Evolutionary conservation across 2,888 invertebrate species (phyloP), one percentile per base, ranked within the genome.

Genomic region (Lobophora halterata): DNA sequence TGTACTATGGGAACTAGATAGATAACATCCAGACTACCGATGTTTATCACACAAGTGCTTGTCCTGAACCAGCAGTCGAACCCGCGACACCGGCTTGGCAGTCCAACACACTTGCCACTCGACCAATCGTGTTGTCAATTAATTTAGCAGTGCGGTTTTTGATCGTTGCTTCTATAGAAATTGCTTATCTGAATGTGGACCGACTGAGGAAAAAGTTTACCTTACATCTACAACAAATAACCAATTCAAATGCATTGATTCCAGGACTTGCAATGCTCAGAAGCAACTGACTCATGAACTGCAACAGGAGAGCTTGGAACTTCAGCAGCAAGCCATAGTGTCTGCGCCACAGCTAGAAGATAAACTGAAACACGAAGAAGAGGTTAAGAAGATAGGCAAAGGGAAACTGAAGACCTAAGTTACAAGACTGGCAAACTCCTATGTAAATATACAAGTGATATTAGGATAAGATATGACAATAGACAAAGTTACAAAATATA

Each of bases 261-360:
- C 13, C 70, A 82, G 88, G 63, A 65, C 76, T 28, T 85, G 83
- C 52, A 80, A 79, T 45, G 55, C 60, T 27, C 86, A 88, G 65
- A 78, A 79, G 58, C 77, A 79, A 52, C 50, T 78, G 59, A 87
- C 74, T 3, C 79, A 87, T 34, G 68, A 73, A 13, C 71, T 88
- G 49, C 87, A 87, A 51, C 75, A 77, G 54, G 87, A 88, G 66
- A 85, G 87, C 51, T 65, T 88, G 61, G 78, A 81, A 55, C 52
- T 87, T 49, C 88, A 88, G 56, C 77, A 87, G 57, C 71, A 71
- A 54, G 88, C 87, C 42, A 88, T 88, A 19, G 50, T 80, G 42
- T 67, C 44, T 40, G 62, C 83, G 7, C 83, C 87, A 1, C 64
- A 78, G 20, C 70, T 88, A 10, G 73, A 83, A 55, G 71, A 81